Percentiles rank a stretch among this genome's conserved stretches.
These are phyloP conservation scores for Columba guinea DNA, from an alignment of 2,797 vertebrate species.

Conservation along the genomic window DNA sequence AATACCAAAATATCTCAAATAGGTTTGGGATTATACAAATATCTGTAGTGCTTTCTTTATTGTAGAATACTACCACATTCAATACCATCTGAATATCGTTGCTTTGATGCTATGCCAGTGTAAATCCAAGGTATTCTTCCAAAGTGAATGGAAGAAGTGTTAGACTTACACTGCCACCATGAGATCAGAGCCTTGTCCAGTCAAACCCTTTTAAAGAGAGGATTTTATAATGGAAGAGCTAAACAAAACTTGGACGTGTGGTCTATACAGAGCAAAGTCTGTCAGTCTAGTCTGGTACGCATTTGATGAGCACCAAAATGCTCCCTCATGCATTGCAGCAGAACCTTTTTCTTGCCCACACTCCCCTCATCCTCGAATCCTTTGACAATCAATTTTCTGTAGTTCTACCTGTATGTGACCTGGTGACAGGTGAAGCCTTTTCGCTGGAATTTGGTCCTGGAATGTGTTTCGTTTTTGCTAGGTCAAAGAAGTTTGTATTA, in stretches of 20 bases:
- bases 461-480: not conserved
- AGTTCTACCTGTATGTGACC: not conserved
- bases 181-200: not conserved
- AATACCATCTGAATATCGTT: not conserved
- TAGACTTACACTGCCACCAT: not conserved
- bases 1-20: not conserved
- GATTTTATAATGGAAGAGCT: not conserved
- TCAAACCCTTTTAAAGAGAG: not conserved
- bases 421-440: not conserved
- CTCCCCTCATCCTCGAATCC: not conserved
- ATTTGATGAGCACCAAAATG: not conserved
- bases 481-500: not conserved
- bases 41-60: not conserved
- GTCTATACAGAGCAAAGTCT: not conserved
- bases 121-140: not conserved
- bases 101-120: not conserved
- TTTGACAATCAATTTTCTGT: too few species aligned
- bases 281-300: not conserved
- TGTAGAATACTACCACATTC: not conserved
- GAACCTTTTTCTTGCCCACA: accelerated
- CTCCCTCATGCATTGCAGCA: not conserved
- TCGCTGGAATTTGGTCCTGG: not conserved
- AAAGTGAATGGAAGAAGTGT: not conserved
- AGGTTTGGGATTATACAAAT: not conserved
- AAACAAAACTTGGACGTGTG: not conserved